Evolutionary conservation across 2,797 vertebrate genomes (phyloP), one percentile per base, ranked within the genome.

Genomic region (Phrynocephalus guinanensis): DNA sequence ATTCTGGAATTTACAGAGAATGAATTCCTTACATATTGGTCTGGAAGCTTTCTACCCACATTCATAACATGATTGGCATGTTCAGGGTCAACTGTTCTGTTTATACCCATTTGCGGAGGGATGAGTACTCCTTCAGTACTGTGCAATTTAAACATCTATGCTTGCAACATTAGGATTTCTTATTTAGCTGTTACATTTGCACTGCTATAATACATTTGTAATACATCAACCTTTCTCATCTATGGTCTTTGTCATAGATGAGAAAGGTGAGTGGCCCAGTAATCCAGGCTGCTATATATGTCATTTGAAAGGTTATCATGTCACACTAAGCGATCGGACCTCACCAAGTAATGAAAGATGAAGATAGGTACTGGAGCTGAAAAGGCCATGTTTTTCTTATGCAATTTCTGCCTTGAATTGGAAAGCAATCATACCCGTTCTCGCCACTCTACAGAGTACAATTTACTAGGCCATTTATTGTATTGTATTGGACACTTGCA

Each of bases 221-320:
- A 71, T 48, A 50, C 80, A 72, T 16, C 50, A 79, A 86, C 52
- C 66, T 89, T 89, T 86, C 38, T 44, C 38, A 44, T 78, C 50
- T 16, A 11, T 71, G 60, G 52, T 80, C 79, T 86, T 89, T 77
- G 52, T 24, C 38, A 22, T 26, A 79, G 16, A 20, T 71, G 24
- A 28, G 75, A 66, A 83, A 71, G n/a, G 50, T 83, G 22, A n/a
- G 52, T 9, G 16, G 4, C 38, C 63, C 79, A 86, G 66, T 72
- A 73, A 82, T 72, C 79, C 73, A 83, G 50, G 30, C 50, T n/a
- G 50, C 76, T 86, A 38, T 52, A 86, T 28, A 71, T 79, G 72
- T 22, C 50, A 71, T 89, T 85, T 86, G 50, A 86, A 89, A 71
- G 79, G 70, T 81, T 89, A 77, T 66, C 52, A 13, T 70, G 38